A percentile compares a stretch with the other conserved stretches of the same genome.
Conservation (phyloP, 2,888 invertebrate species). For the Ernsta delagoae region DNA sequence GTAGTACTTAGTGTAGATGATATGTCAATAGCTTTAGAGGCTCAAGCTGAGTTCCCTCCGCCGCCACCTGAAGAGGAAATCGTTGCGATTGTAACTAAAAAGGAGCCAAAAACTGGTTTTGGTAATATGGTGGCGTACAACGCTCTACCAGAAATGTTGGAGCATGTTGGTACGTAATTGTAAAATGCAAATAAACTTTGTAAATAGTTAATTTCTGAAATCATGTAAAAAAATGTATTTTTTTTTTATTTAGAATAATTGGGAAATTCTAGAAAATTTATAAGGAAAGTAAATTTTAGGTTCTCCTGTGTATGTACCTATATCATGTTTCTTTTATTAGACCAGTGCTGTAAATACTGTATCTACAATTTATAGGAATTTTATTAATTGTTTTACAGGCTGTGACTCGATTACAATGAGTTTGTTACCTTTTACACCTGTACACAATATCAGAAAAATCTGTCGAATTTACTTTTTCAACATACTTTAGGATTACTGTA, state of each 20-base stretch:
- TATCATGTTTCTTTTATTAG: too few relatives aligned
- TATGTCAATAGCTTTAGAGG: constrained; percentile 67
- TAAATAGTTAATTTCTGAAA: background rate
- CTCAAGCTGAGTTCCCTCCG: constrained; percentile 68
- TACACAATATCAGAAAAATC: constrained; percentile 38
- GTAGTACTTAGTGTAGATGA: constrained; percentile 81
- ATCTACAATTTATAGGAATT: constrained; percentile 38
- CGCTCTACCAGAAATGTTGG: constrained; percentile 79
- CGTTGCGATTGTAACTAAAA: constrained; percentile 79
- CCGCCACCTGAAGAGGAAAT: constrained; percentile 79
- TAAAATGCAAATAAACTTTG: background rate
- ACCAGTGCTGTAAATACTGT: constrained; percentile 23
- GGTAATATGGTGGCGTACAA: constrained; percentile 83
- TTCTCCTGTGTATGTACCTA: background rate
- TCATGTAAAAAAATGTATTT: background rate
- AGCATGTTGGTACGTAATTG: constrained; percentile 69
- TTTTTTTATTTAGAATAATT: too few relatives aligned
- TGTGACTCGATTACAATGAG: constrained; percentile 51
- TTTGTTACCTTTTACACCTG: constrained; percentile 37
- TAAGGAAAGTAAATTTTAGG: background rate
- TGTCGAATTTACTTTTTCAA: constrained; percentile 58
- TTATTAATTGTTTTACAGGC: constrained; percentile 54
- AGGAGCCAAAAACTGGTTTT: constrained; percentile 74
- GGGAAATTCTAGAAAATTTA: too few relatives aligned
- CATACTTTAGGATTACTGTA: constrained; percentile 49